These are phyloP conservation scores for Diorhabda carinulata DNA, from an alignment of 1,140 invertebrate species.

Conservation along the genomic window DNA sequence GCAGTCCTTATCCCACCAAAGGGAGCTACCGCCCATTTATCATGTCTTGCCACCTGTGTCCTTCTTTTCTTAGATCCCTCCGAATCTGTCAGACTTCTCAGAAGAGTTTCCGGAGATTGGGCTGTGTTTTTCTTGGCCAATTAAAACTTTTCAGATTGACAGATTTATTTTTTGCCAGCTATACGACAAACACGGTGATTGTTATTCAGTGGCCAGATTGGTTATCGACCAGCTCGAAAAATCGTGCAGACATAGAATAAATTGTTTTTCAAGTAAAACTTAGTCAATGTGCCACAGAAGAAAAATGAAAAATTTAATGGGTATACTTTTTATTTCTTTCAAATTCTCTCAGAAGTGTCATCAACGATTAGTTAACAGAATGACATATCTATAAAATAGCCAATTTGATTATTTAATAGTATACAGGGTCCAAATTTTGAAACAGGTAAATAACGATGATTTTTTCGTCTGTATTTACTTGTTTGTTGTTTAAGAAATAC, in stretches of 20 bases:
- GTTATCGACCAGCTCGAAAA: conserved; percentile 19
- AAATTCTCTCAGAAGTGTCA: no score
- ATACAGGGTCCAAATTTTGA: no score
- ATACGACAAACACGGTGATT: conserved; percentile 18
- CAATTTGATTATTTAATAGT: no score
- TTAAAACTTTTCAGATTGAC: conserved; percentile 33
- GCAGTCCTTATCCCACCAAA: conserved; percentile 17
- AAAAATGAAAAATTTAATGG: no score
- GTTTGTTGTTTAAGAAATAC: no score
- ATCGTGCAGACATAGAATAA: not conserved
- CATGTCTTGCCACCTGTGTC: conserved; percentile 28
- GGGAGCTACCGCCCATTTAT: conserved; percentile 27
- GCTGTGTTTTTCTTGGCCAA: conserved; percentile 23
- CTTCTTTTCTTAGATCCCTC: conserved; percentile 8
- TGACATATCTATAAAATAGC: no score
- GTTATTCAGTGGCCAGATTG: conserved; percentile 29
- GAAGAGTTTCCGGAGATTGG: not conserved
- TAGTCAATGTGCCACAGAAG: no score
- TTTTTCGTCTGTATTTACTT: no score
- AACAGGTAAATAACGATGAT: no score
- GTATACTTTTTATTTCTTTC: no score
- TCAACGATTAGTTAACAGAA: no score
- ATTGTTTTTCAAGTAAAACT: not conserved
- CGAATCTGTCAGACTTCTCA: conserved; percentile 12
- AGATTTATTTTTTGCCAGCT: conserved; percentile 30